Conservation (phyloP, 1,140 invertebrate genomes). For the Zophobas morio region DNA sequence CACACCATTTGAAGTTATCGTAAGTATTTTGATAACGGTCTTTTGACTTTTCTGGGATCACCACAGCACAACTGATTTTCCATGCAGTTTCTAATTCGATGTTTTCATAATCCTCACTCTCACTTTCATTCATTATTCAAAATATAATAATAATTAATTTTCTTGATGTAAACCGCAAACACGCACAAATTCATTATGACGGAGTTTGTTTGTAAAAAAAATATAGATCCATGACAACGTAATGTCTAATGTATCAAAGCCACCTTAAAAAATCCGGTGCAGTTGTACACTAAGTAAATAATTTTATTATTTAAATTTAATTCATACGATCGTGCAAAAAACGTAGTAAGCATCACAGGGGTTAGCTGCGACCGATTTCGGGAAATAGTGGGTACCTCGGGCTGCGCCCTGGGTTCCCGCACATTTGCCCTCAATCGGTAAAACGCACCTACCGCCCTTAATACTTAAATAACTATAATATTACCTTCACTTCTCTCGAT, state of each 20-base stretch:
- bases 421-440: no score
- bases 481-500: no score
- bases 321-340: no score
- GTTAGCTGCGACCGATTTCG: no score
- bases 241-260: background rate
- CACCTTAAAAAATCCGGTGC: background rate
- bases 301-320: background rate
- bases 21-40: slow-evolving; percentile 1
- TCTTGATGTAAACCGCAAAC: background rate
- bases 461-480: no score
- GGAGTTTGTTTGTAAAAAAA: background rate
- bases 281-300: background rate
- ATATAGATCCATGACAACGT: background rate
- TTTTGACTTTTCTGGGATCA: slow-evolving; percentile 1
- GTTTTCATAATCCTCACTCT: background rate
- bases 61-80: background rate
- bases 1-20: background rate
- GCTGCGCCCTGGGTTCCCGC: no score
- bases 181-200: background rate
- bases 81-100: background rate
- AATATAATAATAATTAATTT: background rate
- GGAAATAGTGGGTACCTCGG: no score
- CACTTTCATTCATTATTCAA: background rate
- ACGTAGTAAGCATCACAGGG: no score
- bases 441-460: no score